Percentiles rank a stretch among this genome's conserved stretches.
Evolutionary conservation across 2,113 vertebrate genomes (phyloP).

Genomic region (Tiliqua scincoides): DNA sequence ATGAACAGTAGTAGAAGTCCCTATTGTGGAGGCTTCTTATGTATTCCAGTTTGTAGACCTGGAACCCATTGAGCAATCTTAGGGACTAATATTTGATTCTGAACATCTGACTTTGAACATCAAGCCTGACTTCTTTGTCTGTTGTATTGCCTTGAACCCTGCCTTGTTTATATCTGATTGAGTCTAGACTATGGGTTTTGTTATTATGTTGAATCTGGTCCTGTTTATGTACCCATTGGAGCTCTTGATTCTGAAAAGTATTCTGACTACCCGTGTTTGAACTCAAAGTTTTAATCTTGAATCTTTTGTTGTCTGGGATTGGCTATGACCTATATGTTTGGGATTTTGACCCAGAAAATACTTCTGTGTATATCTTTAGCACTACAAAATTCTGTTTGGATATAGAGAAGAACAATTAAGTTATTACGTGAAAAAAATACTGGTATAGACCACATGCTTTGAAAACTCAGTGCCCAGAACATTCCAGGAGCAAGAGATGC

Average conservation of each 20-base stretch:
- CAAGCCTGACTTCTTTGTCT: not conserved
- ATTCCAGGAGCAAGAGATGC: not conserved
- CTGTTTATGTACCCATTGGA: not conserved
- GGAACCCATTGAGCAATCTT: not conserved
- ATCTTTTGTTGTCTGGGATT: not conserved
- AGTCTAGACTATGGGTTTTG: not conserved
- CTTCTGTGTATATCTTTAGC: not conserved
- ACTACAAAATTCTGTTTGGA: not conserved
- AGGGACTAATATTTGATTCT: not conserved
- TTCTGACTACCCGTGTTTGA: not conserved
- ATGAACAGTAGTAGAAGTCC: too few relatives aligned
- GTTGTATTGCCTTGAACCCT: not conserved
- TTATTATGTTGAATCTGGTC: not conserved
- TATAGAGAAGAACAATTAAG: not conserved
- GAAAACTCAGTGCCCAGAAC: not conserved
- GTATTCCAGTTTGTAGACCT: not conserved
- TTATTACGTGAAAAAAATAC: not conserved
- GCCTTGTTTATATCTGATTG: not conserved
- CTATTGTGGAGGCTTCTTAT: not conserved
- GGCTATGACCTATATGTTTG: not conserved
- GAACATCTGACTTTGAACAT: not conserved
- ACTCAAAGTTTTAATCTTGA: not conserved
- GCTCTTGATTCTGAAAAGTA: not conserved
- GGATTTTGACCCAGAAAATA: not conserved
- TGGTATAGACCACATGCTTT: not conserved